phyloP scores from a whole-genome alignment of 2,113 vertebrate genomes.

The Myxocyprinus asiaticus region DNA sequence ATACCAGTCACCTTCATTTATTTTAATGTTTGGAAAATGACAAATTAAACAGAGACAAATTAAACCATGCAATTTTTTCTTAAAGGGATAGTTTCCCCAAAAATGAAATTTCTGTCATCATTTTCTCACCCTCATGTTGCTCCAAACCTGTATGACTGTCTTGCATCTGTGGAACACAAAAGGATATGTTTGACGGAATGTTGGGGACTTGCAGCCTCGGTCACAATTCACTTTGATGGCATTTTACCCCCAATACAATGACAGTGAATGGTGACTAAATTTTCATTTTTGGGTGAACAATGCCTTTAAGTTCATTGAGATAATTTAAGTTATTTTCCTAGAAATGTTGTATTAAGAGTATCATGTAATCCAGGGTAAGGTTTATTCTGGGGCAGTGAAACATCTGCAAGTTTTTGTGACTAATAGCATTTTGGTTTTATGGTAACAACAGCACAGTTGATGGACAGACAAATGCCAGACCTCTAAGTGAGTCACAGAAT shows the following conservation, averaged over 20 bases:
- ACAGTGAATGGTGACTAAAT: too few species aligned
- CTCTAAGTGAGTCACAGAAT: conserved; percentile 90
- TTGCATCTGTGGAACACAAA: too few species aligned
- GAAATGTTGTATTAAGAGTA: neutral
- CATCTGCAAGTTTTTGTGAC: conserved; percentile 3
- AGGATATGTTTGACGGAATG: too few species aligned
- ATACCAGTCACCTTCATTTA: neutral
- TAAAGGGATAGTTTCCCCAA: too few species aligned
- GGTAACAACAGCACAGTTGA: conserved; percentile 66
- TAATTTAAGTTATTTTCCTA: neutral
- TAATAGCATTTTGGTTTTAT: conserved; percentile 15
- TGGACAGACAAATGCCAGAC: conserved; percentile 75
- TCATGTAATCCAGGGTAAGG: neutral
- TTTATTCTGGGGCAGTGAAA: neutral
- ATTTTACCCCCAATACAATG: too few species aligned
- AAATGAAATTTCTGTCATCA: too few species aligned
- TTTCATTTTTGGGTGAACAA: too few species aligned
- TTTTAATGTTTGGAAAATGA: neutral
- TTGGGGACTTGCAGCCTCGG: too few species aligned
- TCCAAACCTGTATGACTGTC: too few species aligned
- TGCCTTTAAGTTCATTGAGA: too few species aligned
- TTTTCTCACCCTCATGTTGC: too few species aligned
- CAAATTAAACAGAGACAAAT: neutral
- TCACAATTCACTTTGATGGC: too few species aligned
- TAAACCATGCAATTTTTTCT: neutral